phyloP scores from a whole-genome alignment of 2,797 vertebrate genomes.

The Catharus ustulatus region DNA sequence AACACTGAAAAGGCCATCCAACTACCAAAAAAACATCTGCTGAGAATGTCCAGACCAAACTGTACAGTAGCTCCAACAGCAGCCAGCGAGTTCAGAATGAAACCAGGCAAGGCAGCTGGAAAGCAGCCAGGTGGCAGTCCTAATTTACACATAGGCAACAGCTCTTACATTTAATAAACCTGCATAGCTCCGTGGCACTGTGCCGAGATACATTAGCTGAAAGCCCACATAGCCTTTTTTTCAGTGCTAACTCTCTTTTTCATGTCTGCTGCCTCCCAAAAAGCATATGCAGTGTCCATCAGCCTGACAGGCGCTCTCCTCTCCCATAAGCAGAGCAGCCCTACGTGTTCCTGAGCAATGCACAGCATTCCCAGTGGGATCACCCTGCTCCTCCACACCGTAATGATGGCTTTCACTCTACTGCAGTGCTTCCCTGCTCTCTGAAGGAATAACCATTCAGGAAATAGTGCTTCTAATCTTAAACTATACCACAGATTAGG shows the following conservation, averaged over 20 bases:
- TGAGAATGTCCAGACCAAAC: slow-evolving; percentile 28
- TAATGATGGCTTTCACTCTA: background rate
- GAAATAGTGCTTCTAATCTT: background rate
- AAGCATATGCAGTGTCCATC: background rate
- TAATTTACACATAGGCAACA: slow-evolving; percentile 53
- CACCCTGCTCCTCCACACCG: background rate
- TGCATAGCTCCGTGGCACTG: background rate
- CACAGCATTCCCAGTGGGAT: background rate
- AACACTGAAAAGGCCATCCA: background rate
- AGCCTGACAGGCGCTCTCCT: background rate
- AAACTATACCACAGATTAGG: background rate
- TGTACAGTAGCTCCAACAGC: slow-evolving; percentile 57
- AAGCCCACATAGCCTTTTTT: background rate
- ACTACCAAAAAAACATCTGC: background rate
- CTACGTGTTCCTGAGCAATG: background rate
- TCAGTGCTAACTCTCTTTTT: background rate
- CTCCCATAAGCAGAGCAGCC: background rate
- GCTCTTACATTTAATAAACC: slow-evolving; percentile 51
- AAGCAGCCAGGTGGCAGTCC: slow-evolving; percentile 54
- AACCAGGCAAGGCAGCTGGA: slow-evolving; percentile 61
- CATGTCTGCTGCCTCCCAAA: background rate
- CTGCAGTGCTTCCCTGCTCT: background rate
- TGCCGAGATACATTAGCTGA: slow-evolving; percentile 28
- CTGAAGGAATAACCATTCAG: background rate
- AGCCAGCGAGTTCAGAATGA: slow-evolving; percentile 35